These are phyloP conservation scores for Oreochromis mossambicus DNA, from an alignment of 2,797 vertebrate species.

Conservation along the genomic window DNA sequence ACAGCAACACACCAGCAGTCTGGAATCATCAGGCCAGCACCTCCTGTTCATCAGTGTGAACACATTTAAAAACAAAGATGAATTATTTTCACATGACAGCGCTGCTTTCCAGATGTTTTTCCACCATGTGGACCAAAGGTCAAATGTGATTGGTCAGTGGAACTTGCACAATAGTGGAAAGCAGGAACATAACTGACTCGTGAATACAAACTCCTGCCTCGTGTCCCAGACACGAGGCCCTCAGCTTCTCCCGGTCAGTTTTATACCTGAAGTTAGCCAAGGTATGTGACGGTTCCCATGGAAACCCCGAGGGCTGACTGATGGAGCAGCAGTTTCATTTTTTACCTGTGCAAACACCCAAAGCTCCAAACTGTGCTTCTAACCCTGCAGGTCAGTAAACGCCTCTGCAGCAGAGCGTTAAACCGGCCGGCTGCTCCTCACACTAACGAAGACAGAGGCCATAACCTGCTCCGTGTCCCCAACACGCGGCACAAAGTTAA, in stretches of 20 bases:
- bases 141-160: neutral
- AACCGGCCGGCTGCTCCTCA: no score
- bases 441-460: no score
- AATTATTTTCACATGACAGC: neutral
- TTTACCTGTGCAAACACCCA: neutral
- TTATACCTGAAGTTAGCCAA: neutral
- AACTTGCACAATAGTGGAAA: neutral
- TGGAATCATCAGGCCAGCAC: neutral
- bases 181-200: neutral
- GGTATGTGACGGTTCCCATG: neutral
- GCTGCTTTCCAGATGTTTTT: neutral
- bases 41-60: neutral
- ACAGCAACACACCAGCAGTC: neutral
- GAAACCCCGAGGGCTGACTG: neutral
- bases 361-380: neutral
- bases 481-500: neutral
- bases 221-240: no score
- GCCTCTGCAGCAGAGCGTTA: neutral
- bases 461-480: neutral
- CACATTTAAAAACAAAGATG: neutral
- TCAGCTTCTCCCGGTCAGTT: no score
- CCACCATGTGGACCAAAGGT: neutral
- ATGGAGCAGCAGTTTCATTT: neutral
- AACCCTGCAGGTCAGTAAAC: neutral
- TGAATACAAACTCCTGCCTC: no score